Evolutionary conservation across 2,113 vertebrate species (phyloP).

Genomic region (Phrynosoma blainvillii): DNA sequence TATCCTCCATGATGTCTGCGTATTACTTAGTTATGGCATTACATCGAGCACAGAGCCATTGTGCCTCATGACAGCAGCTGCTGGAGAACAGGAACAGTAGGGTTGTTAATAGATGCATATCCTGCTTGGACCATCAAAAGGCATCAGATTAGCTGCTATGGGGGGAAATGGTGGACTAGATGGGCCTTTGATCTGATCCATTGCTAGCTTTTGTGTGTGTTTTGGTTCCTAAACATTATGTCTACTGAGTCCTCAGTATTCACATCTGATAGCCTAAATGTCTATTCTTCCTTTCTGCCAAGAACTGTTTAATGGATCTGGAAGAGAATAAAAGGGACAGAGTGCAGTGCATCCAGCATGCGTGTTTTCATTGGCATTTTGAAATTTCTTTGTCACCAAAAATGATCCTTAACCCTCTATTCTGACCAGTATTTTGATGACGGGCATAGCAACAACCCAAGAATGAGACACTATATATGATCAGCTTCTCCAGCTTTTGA

Average conservation of each 20-base stretch:
- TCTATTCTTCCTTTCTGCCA: background rate
- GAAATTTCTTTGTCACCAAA: background rate
- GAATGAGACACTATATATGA: background rate
- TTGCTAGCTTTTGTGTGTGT: background rate
- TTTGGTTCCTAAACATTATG: background rate
- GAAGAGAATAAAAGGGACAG: background rate
- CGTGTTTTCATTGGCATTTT: background rate
- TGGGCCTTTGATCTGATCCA: background rate
- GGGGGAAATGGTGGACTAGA: background rate
- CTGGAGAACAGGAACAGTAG: background rate
- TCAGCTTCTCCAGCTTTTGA: conserved; percentile 22
- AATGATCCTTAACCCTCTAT: background rate
- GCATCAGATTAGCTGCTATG: background rate
- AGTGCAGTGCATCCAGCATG: background rate
- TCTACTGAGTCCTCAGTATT: background rate
- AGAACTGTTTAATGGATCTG: background rate
- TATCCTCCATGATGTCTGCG: background rate
- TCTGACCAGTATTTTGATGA: conserved; percentile 34
- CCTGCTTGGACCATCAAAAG: background rate
- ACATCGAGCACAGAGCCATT: background rate
- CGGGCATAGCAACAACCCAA: conserved; percentile 3
- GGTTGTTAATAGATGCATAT: background rate
- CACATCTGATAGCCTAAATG: conserved; percentile 25
- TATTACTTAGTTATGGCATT: no score
- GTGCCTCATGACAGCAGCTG: background rate